Evolutionary conservation across 2,797 vertebrate species (phyloP), one percentile per base, ranked within the genome.

Genomic region (Xenops minutus): DNA sequence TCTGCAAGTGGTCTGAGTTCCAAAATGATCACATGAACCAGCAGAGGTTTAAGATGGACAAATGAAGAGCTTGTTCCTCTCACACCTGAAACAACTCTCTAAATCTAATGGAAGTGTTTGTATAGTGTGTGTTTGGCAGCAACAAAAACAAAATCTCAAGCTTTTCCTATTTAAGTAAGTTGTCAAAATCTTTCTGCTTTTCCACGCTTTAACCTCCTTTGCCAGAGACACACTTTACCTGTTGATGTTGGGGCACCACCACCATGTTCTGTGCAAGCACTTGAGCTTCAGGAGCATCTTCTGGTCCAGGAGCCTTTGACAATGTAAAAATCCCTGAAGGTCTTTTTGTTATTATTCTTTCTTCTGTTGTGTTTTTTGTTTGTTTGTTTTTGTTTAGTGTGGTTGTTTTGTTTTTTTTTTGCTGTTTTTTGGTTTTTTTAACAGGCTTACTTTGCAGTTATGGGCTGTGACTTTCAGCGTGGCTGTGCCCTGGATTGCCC

Each of bases 401-500:
- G 17, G 10, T 68, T 88, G 2, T 64, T 44, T 14, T 55, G 4
- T 36, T 39, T 61, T 37, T 43, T 10, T 29, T 27, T 44, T 22
- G 34, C 6, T 44, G 18, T 14, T 15, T 34, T 6, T 32, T 55
- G 52, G 14, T 43, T 34, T 41, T 27, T 37, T 3, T 43, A 17
- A 17, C 20, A 82, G 63, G 30, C 54, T 89, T 92, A 75, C 74
- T 79, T 69, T 93, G 85, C 73, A 85, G 77, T 92, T 93, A 79
- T 43, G 66, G 61, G 72, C 89, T 95, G 72, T 90, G 91, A 95
- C 78, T 96, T 95, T 94, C 81, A 94, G 85, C 0, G 0, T 84
- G 63, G 48, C 92, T 93, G 59, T 93, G 88, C 85, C 91, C 93
- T 88, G 77, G 74, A 94, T 94, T 96, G 84, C 83, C 92, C 76